phyloP scores from a whole-genome alignment of 2,888 invertebrate genomes.

The Eueremaeus valkanovi region DNA sequence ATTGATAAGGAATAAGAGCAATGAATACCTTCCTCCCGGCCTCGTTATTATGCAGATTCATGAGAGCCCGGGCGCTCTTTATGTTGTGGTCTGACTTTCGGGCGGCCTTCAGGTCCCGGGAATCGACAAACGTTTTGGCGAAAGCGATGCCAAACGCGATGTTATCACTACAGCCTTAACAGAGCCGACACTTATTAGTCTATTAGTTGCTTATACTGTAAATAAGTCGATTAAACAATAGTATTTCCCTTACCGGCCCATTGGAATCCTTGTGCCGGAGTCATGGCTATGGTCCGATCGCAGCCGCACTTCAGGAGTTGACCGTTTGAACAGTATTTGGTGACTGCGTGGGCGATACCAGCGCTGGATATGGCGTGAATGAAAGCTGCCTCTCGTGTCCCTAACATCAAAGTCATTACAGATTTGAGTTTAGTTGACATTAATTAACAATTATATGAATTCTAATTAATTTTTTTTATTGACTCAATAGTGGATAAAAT shows the following conservation, averaged over 20 bases:
- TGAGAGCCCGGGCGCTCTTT: slow-evolving; percentile 50
- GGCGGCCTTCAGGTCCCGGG: slow-evolving; percentile 49
- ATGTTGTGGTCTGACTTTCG: too few relatives aligned
- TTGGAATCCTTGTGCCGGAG: too few relatives aligned
- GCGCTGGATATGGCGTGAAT: slow-evolving; percentile 83
- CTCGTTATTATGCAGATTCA: slow-evolving; percentile 55
- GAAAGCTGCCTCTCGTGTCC: slow-evolving; percentile 79
- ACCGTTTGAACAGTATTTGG: slow-evolving; percentile 77
- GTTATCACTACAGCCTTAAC: too few relatives aligned
- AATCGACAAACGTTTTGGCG: slow-evolving; percentile 50
- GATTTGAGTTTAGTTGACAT: too few relatives aligned
- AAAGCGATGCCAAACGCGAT: slow-evolving; percentile 51
- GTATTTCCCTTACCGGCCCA: too few relatives aligned
- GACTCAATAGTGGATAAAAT: too few relatives aligned
- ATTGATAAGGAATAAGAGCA: not conserved
- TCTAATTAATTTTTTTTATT: not conserved
- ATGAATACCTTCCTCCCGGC: slow-evolving; percentile 53
- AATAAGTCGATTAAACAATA: too few relatives aligned
- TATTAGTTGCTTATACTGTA: too few relatives aligned
- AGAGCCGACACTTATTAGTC: too few relatives aligned
- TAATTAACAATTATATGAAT: slow-evolving; percentile 44
- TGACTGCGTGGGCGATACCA: slow-evolving; percentile 78
- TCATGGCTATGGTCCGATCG: slow-evolving; percentile 58
- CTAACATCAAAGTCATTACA: slow-evolving; percentile 50
- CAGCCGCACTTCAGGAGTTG: slow-evolving; percentile 77